A percentile compares a stretch with the other conserved stretches of the same genome.
Conservation (phyloP, 2,888 invertebrate species). For the Itoplectis maculator region DNA sequence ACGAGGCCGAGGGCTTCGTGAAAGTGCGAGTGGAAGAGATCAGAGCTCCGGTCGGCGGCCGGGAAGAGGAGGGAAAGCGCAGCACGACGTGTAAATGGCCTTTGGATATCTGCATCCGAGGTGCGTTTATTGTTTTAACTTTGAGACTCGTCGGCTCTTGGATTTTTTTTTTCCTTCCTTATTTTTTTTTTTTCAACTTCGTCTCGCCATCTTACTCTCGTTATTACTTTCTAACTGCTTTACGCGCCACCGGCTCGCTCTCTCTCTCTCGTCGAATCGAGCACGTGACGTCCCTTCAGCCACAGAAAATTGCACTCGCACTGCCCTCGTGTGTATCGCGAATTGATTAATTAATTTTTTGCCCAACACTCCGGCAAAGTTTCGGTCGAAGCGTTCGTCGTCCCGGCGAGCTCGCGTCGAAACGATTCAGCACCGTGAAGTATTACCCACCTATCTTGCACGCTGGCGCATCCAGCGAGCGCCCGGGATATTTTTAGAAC, state of each 20-base stretch:
- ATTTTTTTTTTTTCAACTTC: neutral
- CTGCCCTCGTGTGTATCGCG: constrained; percentile 68
- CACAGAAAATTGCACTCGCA: neutral
- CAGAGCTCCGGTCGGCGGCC: constrained; percentile 47
- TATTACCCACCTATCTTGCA: constrained; percentile 58
- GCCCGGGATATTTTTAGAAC: constrained; percentile 62
- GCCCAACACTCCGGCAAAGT: constrained; percentile 25
- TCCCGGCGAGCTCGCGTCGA: constrained; percentile 15
- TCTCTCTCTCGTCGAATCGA: constrained; percentile 12
- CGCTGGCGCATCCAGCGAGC: constrained; percentile 43
- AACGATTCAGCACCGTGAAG: constrained; percentile 35
- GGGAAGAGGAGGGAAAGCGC: constrained; percentile 61
- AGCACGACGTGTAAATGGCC: constrained; percentile 77
- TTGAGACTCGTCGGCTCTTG: constrained; percentile 68
- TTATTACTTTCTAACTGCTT: constrained; percentile 19
- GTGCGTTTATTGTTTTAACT: constrained; percentile 80
- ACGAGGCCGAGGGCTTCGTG: constrained; percentile 66
- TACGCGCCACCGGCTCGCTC: neutral
- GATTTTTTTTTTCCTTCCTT: constrained; percentile 9
- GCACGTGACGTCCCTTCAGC: constrained; percentile 17
- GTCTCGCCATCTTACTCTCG: constrained; percentile 39
- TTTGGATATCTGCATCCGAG: constrained; percentile 79
- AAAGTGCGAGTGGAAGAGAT: constrained; percentile 64
- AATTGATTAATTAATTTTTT: constrained; percentile 72
- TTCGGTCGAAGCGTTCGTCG: constrained; percentile 28